Base-by-base conservation (phyloP, 2,888 invertebrate species). In the Heliothis peltigera region DNA sequence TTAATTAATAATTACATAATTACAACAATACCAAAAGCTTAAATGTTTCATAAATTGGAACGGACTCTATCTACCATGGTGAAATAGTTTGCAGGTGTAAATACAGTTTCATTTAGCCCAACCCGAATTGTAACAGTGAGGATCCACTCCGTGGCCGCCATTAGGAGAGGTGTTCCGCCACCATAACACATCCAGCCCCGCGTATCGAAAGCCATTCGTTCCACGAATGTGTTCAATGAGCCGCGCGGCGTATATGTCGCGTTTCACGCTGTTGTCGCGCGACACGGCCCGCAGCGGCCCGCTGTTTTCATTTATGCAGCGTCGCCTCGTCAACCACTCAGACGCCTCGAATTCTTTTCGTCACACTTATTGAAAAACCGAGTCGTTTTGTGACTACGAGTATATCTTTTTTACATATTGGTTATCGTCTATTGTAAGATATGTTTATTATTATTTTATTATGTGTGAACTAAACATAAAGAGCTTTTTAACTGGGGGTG, bases 191-290 rank as follows among this genome's bases (percentile, higher is more conserved):
- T 55, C 65, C n/a, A 39, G n/a, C 39, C 51, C 39, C 18, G 61
- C 63, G 70, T 70, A 49, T 59, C 79, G 53, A 74, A 79, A 35
- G 22, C 53, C 47, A 80, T 84, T 81, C 64, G 85, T 83, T 82
- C 76, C 83, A 71, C 72, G 64, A 63, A 63, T 70, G 77, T 75
- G 74, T 57, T 77, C 80, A 82, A 84, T 83, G 82, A 70, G 75
- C 66, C 81, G 66, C 60, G 62, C 56, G 64, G 56, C 56, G 65
- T 75, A 64, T 74, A 56, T 74, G 64, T 74, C 71, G 66, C 70
- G 57, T 57, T 70, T 67, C 72, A 82, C 69, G 74, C 48, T 70
- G 51, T 25, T 32, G 48, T 57, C 55, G 48, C 49, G 43, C 64
- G 56, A 46, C 53, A 43, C 60, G 35, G 21, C 68, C 66, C 57